These are phyloP conservation scores for Folsomia candida DNA, from an alignment of 2,888 invertebrate genomes.

Conservation along the genomic window DNA sequence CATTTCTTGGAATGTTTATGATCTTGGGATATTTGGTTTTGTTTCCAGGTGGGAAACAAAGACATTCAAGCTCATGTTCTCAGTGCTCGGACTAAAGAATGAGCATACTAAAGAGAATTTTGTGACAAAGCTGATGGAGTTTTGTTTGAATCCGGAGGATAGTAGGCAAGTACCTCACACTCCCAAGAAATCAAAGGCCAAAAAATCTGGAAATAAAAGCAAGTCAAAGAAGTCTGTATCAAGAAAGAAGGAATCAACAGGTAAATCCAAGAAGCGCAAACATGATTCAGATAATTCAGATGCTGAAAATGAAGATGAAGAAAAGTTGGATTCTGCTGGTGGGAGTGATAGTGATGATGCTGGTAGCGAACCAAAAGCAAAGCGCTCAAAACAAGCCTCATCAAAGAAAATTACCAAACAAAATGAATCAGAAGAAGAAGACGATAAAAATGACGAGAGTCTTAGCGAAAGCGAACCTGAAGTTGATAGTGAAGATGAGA, in stretches of 20 bases:
- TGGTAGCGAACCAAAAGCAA: too few relatives aligned
- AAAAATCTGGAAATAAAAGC: not conserved
- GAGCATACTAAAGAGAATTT: constrained; percentile 19
- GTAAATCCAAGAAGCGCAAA: constrained; percentile 5
- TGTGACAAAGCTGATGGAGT: constrained; percentile 25
- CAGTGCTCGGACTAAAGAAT: too few relatives aligned
- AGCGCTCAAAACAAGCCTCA: constrained; percentile 6
- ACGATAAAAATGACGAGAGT: not conserved
- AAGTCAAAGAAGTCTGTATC: constrained; percentile 11
- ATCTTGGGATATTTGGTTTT: too few relatives aligned
- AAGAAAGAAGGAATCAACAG: constrained; percentile 13
- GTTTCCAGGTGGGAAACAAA: too few relatives aligned
- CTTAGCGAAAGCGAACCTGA: constrained; percentile 12
- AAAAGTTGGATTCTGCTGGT: constrained; percentile 4
- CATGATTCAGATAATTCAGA: constrained; percentile 6
- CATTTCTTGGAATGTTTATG: too few relatives aligned
- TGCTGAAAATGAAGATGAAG: constrained; percentile 7
- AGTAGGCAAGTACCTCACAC: not conserved
- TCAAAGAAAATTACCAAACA: constrained; percentile 17
- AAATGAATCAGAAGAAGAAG: constrained; percentile 6
- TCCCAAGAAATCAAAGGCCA: not conserved
- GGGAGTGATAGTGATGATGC: not conserved
- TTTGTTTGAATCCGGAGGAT: constrained; percentile 24
- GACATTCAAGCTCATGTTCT: too few relatives aligned
- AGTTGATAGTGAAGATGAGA: not conserved